Evolutionary conservation across 2,888 invertebrate species (phyloP).

Genomic region (Hybos culiciformis): DNA sequence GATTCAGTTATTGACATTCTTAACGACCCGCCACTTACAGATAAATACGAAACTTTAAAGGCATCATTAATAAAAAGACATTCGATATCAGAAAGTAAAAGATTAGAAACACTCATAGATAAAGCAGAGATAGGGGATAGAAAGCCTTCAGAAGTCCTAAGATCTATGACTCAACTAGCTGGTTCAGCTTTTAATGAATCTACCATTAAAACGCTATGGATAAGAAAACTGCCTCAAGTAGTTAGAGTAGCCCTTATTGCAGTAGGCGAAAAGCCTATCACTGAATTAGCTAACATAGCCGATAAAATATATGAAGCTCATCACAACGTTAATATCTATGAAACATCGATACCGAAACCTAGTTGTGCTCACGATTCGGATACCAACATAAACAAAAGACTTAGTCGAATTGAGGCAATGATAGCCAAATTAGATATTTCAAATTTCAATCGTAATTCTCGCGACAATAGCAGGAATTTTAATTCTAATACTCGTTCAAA

Average conservation of each 20-base stretch:
- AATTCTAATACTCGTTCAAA: no score
- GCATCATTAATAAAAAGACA: not conserved
- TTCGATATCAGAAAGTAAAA: slow-evolving; percentile 3
- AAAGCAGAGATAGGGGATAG: slow-evolving; percentile 6
- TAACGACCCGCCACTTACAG: not conserved
- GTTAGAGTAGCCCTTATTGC: slow-evolving; percentile 6
- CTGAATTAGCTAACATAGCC: slow-evolving; percentile 2
- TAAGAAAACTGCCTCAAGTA: slow-evolving; percentile 4
- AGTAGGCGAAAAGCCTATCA: slow-evolving; percentile 1
- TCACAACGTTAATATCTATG: no score
- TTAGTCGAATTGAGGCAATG: no score
- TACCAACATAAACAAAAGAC: no score
- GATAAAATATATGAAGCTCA: slow-evolving; percentile 7
- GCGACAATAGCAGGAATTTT: no score
- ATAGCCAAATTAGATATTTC: no score
- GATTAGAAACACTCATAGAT: slow-evolving; percentile 1
- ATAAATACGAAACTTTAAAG: slow-evolving; percentile 4
- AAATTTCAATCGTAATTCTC: no score
- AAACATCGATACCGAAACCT: no score
- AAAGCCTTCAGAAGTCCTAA: slow-evolving; percentile 5
- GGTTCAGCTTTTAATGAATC: slow-evolving; percentile 1
- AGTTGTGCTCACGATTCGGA: no score
- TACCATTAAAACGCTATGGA: slow-evolving; percentile 3
- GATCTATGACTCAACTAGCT: slow-evolving; percentile 5
- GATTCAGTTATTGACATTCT: slow-evolving; percentile 6